A percentile compares a stretch with the other conserved stretches of the same genome.
Conservation (phyloP, 2,797 vertebrate species). For the Mycteria americana region DNA sequence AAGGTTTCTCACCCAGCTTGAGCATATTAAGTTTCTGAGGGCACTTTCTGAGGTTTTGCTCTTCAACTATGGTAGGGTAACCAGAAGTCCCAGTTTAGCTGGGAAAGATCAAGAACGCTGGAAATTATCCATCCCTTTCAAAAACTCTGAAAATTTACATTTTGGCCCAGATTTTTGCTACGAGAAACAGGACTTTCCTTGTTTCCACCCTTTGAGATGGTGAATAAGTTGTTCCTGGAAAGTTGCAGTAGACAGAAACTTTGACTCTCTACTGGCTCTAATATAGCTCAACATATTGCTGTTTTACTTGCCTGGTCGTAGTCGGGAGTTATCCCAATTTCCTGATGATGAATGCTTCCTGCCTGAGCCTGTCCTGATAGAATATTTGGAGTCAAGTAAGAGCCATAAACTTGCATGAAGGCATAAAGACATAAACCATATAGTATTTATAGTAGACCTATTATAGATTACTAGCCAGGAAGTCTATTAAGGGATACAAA, state of each 20-base stretch:
- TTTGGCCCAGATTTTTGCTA: neutral
- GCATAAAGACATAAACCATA: neutral
- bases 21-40: neutral
- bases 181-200: neutral
- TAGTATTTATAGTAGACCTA: neutral
- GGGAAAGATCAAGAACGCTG: neutral
- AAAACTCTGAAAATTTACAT: neutral
- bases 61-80: neutral
- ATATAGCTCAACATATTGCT: neutral
- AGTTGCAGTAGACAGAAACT: neutral
- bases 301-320: neutral
- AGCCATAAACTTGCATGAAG: neutral
- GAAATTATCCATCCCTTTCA: neutral
- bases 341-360: neutral
- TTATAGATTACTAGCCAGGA: neutral
- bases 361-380: neutral
- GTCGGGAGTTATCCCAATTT: neutral
- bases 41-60: neutral
- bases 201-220: neutral
- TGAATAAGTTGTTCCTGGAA: neutral
- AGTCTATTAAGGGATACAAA: constrained; percentile 5
- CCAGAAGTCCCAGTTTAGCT: neutral
- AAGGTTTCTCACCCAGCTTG: neutral
- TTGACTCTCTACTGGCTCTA: neutral
- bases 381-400: neutral